Conservation (phyloP, 2,888 invertebrate species). For the Clitarchus hookeri region DNA sequence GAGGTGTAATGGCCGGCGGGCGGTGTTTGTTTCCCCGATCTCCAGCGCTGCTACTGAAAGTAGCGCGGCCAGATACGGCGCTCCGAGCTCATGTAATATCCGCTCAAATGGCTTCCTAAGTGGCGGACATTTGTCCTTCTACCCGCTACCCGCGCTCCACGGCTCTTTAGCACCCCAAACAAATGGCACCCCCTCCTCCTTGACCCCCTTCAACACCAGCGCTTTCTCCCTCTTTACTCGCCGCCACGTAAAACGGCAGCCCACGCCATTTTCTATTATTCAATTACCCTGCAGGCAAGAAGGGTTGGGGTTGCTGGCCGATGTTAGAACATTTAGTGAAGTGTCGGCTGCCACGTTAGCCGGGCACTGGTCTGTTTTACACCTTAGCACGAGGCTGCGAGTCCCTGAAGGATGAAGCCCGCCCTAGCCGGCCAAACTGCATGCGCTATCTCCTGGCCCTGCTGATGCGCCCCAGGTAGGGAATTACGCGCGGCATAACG, state of each 20-base stretch:
- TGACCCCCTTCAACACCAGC: neutral
- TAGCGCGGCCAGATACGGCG: neutral
- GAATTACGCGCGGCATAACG: too few species aligned
- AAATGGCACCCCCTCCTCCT: neutral
- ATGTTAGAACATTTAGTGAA: too few species aligned
- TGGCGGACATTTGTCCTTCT: constrained; percentile 19
- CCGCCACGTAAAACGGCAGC: neutral
- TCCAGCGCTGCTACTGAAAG: neutral
- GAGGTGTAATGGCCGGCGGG: neutral
- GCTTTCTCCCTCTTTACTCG: neutral
- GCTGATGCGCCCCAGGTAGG: too few species aligned
- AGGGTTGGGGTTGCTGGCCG: too few species aligned
- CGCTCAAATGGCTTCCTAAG: constrained; percentile 5
- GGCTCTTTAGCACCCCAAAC: constrained; percentile 22
- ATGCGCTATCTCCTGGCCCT: too few species aligned
- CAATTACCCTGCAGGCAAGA: neutral
- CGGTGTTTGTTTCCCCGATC: neutral
- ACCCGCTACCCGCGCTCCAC: neutral
- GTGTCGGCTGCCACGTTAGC: too few species aligned
- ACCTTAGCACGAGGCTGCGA: too few species aligned
- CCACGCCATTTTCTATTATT: constrained; percentile 3
- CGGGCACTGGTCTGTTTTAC: too few species aligned
- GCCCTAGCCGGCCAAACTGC: too few species aligned
- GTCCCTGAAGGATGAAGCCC: too few species aligned
- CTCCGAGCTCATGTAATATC: neutral